phyloP scores from a whole-genome alignment of 2,113 vertebrate species.

The Pungitius pungitius region DNA sequence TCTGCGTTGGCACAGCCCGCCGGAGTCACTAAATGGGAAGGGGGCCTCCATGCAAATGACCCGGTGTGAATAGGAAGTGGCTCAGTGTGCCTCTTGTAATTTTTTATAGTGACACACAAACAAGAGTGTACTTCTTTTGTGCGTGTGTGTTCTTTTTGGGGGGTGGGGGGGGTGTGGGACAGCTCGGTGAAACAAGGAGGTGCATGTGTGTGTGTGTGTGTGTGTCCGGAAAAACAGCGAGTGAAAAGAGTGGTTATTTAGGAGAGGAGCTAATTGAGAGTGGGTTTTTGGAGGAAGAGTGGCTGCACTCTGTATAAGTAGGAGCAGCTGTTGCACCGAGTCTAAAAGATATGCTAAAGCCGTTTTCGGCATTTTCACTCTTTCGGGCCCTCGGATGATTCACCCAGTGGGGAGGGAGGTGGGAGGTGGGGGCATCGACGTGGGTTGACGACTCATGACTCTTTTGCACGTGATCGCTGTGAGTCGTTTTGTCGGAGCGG shows the following conservation, averaged over 20 bases:
- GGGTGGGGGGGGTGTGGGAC: too few relatives aligned
- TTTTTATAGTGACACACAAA: slow-evolving; percentile 69
- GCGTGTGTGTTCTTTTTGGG: slow-evolving; percentile 60
- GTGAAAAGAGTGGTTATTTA: slow-evolving; percentile 71
- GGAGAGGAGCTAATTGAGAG: slow-evolving; percentile 73
- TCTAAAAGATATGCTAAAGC: slow-evolving; percentile 13
- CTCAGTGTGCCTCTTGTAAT: slow-evolving; percentile 74
- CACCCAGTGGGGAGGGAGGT: background rate
- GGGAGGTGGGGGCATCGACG: too few relatives aligned
- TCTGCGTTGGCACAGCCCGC: slow-evolving; percentile 38
- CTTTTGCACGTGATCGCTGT: slow-evolving; percentile 20
- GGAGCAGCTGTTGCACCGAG: slow-evolving; percentile 54
- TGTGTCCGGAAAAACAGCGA: slow-evolving; percentile 70
- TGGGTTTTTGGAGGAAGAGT: slow-evolving; percentile 46
- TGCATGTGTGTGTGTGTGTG: slow-evolving; percentile 70
- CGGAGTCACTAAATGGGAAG: slow-evolving; percentile 51
- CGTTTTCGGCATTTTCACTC: background rate
- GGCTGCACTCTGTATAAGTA: slow-evolving; percentile 49
- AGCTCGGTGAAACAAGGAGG: slow-evolving; percentile 66
- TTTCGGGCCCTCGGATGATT: background rate
- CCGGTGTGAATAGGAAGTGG: slow-evolving; percentile 70
- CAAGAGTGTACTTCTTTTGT: slow-evolving; percentile 69
- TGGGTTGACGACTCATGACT: slow-evolving; percentile 27
- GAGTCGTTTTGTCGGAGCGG: slow-evolving; percentile 54
- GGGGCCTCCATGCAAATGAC: slow-evolving; percentile 74